Percentiles rank a stretch among this genome's conserved stretches.
Conservation (phyloP, 2,888 invertebrate genomes). For the Carterocephalus palaemon region DNA sequence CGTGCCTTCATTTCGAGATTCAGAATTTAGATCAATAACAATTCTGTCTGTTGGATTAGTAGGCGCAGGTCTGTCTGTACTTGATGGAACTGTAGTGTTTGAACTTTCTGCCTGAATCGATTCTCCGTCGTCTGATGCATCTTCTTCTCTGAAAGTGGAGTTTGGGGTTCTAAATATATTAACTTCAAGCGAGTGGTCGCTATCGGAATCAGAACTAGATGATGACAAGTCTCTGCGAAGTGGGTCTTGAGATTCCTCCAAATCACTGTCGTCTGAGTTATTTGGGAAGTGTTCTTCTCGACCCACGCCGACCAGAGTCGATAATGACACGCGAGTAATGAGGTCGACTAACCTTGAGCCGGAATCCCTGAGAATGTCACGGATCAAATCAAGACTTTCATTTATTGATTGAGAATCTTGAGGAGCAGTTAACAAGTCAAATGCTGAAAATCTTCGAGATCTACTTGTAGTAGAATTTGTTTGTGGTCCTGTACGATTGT, state of each 20-base stretch:
- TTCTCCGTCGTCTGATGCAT: constrained; percentile 36
- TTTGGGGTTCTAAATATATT: constrained; percentile 66
- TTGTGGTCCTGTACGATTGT: constrained; percentile 5
- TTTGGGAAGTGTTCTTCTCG: constrained; percentile 42
- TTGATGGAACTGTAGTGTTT: constrained; percentile 24
- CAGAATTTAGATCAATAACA: constrained; percentile 51
- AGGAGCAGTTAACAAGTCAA: constrained; percentile 35
- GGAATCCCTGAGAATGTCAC: constrained; percentile 71
- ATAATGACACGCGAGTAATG: constrained; percentile 69
- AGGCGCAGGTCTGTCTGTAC: constrained; percentile 29
- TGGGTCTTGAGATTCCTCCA: constrained; percentile 27
- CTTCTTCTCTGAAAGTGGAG: constrained; percentile 55
- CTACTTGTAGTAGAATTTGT: background rate
- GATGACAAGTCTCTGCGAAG: constrained; percentile 39
- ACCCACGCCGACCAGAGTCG: constrained; percentile 58
- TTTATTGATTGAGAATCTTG: constrained; percentile 68
- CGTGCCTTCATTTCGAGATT: constrained; percentile 34
- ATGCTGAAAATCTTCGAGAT: constrained; percentile 11
- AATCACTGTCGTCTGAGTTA: constrained; percentile 50
- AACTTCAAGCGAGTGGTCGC: constrained; percentile 62
- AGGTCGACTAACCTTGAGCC: constrained; percentile 67
- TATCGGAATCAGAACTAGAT: constrained; percentile 67
- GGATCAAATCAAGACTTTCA: constrained; percentile 68
- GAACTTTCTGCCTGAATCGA: constrained; percentile 17
- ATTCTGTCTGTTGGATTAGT: constrained; percentile 53